Conservation (phyloP, 2,888 invertebrate genomes). For the Exephanes ischioxanthus region DNA sequence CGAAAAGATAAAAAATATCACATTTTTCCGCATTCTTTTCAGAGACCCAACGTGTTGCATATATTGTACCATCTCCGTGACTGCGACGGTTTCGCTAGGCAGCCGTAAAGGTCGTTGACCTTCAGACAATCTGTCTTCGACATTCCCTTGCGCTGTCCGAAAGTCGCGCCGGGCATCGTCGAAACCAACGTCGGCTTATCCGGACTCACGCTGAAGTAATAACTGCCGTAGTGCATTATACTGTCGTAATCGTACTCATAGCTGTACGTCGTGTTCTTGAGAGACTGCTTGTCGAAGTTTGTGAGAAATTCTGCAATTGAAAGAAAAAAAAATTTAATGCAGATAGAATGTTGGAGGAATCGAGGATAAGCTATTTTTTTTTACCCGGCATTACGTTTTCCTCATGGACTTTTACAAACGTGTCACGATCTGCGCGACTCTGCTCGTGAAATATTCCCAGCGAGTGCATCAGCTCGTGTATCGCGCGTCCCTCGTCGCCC, state of each 20-base stretch:
- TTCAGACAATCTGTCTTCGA: slow-evolving; percentile 90
- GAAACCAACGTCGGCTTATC: slow-evolving; percentile 88
- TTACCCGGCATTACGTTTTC: slow-evolving; percentile 89
- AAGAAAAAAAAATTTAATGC: neutral
- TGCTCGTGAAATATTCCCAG: slow-evolving; percentile 94
- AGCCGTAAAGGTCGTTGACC: slow-evolving; percentile 89
- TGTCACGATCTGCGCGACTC: slow-evolving; percentile 90
- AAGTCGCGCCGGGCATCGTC: slow-evolving; percentile 86
- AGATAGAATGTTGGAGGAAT: neutral
- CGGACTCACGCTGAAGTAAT: slow-evolving; percentile 88
- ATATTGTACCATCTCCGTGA: slow-evolving; percentile 86
- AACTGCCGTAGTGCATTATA: slow-evolving; percentile 92
- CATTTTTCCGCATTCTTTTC: slow-evolving; percentile 55
- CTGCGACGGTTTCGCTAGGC: slow-evolving; percentile 85
- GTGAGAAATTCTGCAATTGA: slow-evolving; percentile 86
- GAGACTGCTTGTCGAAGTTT: slow-evolving; percentile 89
- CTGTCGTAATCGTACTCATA: slow-evolving; percentile 92
- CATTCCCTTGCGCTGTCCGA: slow-evolving; percentile 88
- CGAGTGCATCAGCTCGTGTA: slow-evolving; percentile 93
- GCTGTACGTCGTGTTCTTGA: slow-evolving; percentile 88
- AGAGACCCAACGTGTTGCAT: slow-evolving; percentile 86
- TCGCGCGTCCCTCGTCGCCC: slow-evolving; percentile 90
- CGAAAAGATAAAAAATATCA: too few relatives aligned
- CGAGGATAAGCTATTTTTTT: slow-evolving; percentile 39
- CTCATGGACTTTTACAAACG: slow-evolving; percentile 89